Conservation (phyloP, 1,140 invertebrate species). For the Rhizoglyphus robini region DNA sequence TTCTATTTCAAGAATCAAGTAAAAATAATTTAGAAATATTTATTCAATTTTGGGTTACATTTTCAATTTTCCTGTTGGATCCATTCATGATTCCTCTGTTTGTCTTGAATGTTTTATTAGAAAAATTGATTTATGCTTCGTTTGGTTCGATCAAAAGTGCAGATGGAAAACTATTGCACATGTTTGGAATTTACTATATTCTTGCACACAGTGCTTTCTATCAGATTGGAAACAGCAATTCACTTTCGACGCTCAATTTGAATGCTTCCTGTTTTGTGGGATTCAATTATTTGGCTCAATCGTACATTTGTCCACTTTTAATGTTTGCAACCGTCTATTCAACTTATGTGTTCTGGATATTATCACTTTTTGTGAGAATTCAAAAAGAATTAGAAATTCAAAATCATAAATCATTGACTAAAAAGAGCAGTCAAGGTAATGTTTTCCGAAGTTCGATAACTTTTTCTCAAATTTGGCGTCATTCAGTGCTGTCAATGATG, state of each 20-base stretch:
- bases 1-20: no score
- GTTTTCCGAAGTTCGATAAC: not conserved
- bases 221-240: constrained; percentile 64
- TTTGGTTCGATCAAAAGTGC: no score
- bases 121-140: constrained; percentile 23
- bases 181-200: not conserved
- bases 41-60: constrained; percentile 39
- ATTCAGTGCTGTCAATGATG: constrained; percentile 42
- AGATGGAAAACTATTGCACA: no score
- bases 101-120: constrained; percentile 37
- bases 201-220: constrained; percentile 16
- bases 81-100: constrained; percentile 61
- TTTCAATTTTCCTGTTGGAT: constrained; percentile 50
- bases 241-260: constrained; percentile 73
- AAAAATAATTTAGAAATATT: not conserved
- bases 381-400: not conserved
- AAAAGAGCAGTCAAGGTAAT: constrained; percentile 4
- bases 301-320: constrained; percentile 45
- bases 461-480: constrained; percentile 33
- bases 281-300: constrained; percentile 54
- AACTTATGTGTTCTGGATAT: constrained; percentile 32
- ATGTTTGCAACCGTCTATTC: constrained; percentile 45
- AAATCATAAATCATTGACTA: not conserved
- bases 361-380: constrained; percentile 26
- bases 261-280: constrained; percentile 76